A percentile compares a stretch with the other conserved stretches of the same genome.
Evolutionary conservation across 2,888 invertebrate species (phyloP).

Genomic region (Tolmerus cingulatus): DNA sequence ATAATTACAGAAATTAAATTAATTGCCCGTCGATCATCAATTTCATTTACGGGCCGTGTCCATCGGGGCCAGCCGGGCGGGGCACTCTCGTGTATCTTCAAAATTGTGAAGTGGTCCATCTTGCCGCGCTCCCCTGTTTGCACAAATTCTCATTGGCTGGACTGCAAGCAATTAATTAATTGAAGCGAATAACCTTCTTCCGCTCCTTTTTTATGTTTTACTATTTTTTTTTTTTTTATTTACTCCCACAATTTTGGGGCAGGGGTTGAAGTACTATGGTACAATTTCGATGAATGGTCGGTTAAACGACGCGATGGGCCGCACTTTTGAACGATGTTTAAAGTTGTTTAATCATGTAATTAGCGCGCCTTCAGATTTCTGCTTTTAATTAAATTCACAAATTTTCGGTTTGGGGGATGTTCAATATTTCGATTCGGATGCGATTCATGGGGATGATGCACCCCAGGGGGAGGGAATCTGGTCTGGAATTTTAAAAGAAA

Average conservation of each 20-base stretch:
- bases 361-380: not conserved
- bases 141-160: not conserved
- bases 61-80: not conserved
- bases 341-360: not conserved
- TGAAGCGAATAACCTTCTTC: not conserved
- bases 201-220: not conserved
- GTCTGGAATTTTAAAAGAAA: not conserved
- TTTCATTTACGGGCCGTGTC: not conserved
- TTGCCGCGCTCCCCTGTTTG: not conserved
- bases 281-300: not conserved
- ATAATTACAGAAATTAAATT: constrained; percentile 39
- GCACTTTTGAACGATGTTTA: not conserved
- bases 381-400: not conserved
- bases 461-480: not conserved
- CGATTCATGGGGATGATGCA: not conserved
- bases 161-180: constrained; percentile 23
- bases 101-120: not conserved
- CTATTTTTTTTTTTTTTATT: not conserved
- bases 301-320: not conserved
- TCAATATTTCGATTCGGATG: not conserved
- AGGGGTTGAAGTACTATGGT: not conserved
- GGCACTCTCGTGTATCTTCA: not conserved
- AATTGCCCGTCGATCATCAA: constrained; percentile 29
- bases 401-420: not conserved
- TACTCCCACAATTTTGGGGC: not conserved